Percentiles rank a stretch among this genome's conserved stretches.
These are phyloP conservation scores for Pseudococcus jackbeardsleyi DNA, from an alignment of 2,888 invertebrate species.

Conservation along the genomic window DNA sequence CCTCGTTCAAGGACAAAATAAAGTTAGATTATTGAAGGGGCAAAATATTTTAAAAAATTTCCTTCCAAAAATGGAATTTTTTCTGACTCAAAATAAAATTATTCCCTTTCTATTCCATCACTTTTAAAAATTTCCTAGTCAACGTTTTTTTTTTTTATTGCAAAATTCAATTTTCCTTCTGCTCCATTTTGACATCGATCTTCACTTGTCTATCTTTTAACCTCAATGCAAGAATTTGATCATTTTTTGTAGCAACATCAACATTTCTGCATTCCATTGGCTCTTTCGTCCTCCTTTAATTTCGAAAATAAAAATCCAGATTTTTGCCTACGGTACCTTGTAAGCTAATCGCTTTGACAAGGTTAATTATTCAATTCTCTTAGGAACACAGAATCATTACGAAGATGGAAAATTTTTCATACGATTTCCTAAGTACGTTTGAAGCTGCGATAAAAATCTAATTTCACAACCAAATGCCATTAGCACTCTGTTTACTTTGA, in stretches of 20 bases:
- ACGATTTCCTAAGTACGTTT: background rate
- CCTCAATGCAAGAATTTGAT: background rate
- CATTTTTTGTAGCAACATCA: background rate
- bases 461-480: background rate
- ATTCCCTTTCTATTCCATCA: too few species aligned
- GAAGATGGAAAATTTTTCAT: slow-evolving; percentile 25
- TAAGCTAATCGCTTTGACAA: background rate
- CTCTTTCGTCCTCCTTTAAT: background rate
- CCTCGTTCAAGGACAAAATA: too few species aligned
- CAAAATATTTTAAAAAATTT: too few species aligned
- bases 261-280: background rate
- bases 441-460: background rate
- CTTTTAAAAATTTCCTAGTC: too few species aligned
- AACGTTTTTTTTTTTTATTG: too few species aligned
- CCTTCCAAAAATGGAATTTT: too few species aligned
- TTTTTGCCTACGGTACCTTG: background rate
- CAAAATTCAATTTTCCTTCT: too few species aligned
- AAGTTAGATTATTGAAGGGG: too few species aligned
- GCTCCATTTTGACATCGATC: too few species aligned
- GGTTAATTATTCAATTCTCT: background rate
- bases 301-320: background rate
- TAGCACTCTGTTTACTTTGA: background rate
- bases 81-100: too few species aligned
- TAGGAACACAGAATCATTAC: background rate
- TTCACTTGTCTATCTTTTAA: background rate